Percentiles rank a stretch among this genome's conserved stretches.
Conservation (phyloP, 1,140 invertebrate genomes). For the Semibalanus balanoides region DNA sequence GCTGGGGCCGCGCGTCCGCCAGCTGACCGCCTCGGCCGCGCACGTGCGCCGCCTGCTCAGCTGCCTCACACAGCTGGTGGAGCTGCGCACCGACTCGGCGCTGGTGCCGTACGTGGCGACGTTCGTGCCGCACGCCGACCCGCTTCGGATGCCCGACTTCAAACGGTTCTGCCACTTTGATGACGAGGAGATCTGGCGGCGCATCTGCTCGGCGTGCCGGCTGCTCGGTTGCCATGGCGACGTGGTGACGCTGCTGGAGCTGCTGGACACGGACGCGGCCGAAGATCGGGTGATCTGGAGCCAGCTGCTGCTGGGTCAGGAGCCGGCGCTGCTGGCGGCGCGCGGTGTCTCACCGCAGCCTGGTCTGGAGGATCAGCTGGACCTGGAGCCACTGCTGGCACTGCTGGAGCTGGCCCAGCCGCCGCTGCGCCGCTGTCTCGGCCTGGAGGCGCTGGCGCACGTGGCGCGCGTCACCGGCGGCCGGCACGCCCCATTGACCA, state of each 20-base stretch:
- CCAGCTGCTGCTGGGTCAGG: conserved; percentile 32
- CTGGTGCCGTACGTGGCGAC: conserved; percentile 32
- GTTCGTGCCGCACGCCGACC: not conserved
- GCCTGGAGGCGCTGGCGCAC: conserved; percentile 45
- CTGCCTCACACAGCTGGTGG: conserved; percentile 37
- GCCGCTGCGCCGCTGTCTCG: conserved; percentile 41
- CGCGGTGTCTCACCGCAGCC: conserved; percentile 41
- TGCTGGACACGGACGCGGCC: conserved; percentile 31
- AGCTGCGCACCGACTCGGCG: conserved; percentile 36
- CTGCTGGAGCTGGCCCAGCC: conserved; percentile 34
- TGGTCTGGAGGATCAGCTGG: conserved; percentile 41
- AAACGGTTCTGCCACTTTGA: conserved; percentile 40
- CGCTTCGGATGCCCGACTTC: conserved; percentile 31
- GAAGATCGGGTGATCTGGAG: conserved; percentile 32
- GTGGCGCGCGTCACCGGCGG: conserved; percentile 34
- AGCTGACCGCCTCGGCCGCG: conserved; percentile 34
- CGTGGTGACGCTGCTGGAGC: conserved; percentile 40
- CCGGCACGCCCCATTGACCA: conserved; percentile 31
- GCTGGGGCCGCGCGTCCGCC: conserved; percentile 36
- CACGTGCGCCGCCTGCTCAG: conserved; percentile 37
- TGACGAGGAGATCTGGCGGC: conserved; percentile 28
- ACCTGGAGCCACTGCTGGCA: conserved; percentile 26
- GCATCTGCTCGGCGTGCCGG: conserved; percentile 34
- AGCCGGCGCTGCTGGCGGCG: conserved; percentile 33
- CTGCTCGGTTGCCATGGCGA: conserved; percentile 37